Base-by-base conservation (phyloP, 2,888 invertebrate genomes). In the Papilio gigon region DNA sequence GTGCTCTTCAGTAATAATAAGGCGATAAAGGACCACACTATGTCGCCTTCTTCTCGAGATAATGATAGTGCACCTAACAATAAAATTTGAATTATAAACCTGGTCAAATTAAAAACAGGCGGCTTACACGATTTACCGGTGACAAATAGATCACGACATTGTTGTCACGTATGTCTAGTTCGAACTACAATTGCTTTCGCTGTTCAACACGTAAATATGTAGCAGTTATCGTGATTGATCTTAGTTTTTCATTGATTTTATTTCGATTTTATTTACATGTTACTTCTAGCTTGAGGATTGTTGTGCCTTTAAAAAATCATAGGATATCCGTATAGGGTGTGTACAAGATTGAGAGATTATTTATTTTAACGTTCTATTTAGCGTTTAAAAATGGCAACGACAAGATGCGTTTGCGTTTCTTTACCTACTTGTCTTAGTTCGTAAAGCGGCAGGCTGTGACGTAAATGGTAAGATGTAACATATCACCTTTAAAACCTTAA, bases 101-200 rank as follows among this genome's bases (percentile, higher is more conserved):
- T 2, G 11, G 37, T 37, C n/a, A 37, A 37, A 37, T 12, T 11
- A 14, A 1, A 11, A 40, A n/a, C n/a, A 4, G 40, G n/a, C 40
- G 3, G 3, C n/a, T 1, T 40, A n/a, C n/a, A 40, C 40, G 0
- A 40, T 40, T 40, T 40, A n/a, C n/a, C n/a, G 11, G 37, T 37
- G 37, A 37, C 37, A n/a, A n/a, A n/a, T n/a, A n/a, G n/a, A 73
- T 67, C 62, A 71, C 72, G 73, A 33, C 11, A 11, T 17, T 33
- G 20, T 17, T 58, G 33, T 58, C 33, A 20, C 33, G 22, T 50
- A 58, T 4, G 58, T 35, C 17, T 27, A 44, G 35, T 67, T 58
- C 37, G 35, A 44, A 11, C 14, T 50, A 20, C 47, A 58, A 2
- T 62, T 37, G 58, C 47, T 47, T 68, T 68, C 42, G 56, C 63